phyloP scores from a whole-genome alignment of 2,888 invertebrate species.

The Dromius quadrimaculatus region DNA sequence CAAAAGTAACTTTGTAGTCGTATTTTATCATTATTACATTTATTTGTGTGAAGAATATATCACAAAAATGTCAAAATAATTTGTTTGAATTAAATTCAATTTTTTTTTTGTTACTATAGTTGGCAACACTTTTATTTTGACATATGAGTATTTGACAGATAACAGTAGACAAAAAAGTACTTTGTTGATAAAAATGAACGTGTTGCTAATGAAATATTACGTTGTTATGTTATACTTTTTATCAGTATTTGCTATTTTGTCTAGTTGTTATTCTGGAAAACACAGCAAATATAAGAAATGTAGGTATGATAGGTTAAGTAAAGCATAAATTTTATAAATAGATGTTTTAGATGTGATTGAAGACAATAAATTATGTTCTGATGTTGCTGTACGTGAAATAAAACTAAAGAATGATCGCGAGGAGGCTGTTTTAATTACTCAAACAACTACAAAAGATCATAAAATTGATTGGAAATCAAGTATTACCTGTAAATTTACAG shows the following conservation, averaged over 20 bases:
- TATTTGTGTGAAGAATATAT: background rate
- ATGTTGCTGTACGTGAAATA: conserved; percentile 56
- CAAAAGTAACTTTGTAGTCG: conserved; percentile 22
- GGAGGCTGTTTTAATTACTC: conserved; percentile 60
- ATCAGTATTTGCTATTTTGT: background rate
- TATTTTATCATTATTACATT: conserved; percentile 9
- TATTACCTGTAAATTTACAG: conserved; percentile 62
- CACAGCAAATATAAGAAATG: conserved; percentile 22
- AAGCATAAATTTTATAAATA: background rate
- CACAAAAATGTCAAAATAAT: background rate
- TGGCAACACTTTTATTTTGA: background rate
- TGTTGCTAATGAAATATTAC: background rate
- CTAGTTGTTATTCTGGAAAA: background rate
- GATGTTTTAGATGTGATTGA: conserved; percentile 1
- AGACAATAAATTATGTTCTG: conserved; percentile 22
- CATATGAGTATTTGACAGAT: background rate
- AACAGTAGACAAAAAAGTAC: background rate
- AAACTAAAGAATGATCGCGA: conserved; percentile 57
- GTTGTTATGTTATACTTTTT: conserved; percentile 8
- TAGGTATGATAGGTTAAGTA: conserved; percentile 2
- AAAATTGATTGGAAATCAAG: conserved; percentile 58
- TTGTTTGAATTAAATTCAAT: no score
- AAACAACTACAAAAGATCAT: conserved; percentile 59
- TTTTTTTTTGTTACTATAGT: background rate
- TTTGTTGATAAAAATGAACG: background rate